Evolutionary conservation across 2,113 vertebrate species (phyloP), one percentile per base, ranked within the genome.

Genomic region (Dryoscopus gambensis): DNA sequence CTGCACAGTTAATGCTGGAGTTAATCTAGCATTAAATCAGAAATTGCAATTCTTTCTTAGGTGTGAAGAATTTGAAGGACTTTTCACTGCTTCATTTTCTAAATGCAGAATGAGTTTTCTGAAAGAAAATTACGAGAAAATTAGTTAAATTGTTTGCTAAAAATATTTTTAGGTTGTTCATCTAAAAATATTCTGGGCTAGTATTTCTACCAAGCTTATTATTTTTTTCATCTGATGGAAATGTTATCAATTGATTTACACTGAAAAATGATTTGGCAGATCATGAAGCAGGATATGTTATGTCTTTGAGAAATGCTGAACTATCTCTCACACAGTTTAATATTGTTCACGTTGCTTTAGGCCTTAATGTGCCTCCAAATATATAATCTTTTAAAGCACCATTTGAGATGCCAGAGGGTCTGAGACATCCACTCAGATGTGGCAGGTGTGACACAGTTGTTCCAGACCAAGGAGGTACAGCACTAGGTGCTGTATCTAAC

Each of bases 21-120:
- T 88, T 95, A 68, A 77, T 93, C 92, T 95, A 76, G 78, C 91
- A 83, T 87, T 89, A 76, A 69, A 88, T 88, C 79, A 92, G 76
- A 88, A 88, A 84, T 11, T 60, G 9, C 74, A 93, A 78, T 86
- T 83, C 49, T 93, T 93, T 82, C 71, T 70, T 84, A 59, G 37
- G 11, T 78, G 30, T 65, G 47, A 86, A 60, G 79, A 94, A 87
- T 77, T 59, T 77, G 47, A 63, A 21, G 69, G 11, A 52, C 22
- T 28, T 80, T 67, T 55, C 47, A 30, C 33, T 59, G 33, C 35
- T 87, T 68, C 59, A 8, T 79, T 69, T 87, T 83, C 42, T 74
- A 90, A 90, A 53, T 18, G 10, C 42, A 42, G 27, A 6, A 47
- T 44, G 37, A 63, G 15, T 47, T 84, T 91, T 85, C 50, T 40